Conservation (phyloP, 1,140 invertebrate genomes). For the Drosophila burlai region DNA sequence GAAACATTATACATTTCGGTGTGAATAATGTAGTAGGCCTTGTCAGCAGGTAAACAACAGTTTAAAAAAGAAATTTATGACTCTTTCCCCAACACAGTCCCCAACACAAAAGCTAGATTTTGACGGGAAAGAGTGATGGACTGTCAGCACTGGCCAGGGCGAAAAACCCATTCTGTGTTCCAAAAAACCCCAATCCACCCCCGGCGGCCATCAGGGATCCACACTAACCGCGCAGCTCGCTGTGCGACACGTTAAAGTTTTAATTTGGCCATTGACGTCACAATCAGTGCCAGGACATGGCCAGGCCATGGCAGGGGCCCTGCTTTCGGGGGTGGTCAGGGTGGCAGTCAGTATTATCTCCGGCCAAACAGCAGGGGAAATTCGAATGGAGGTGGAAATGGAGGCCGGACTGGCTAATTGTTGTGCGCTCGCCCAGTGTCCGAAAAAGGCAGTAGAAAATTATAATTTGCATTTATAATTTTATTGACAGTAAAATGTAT, state of each 20-base stretch:
- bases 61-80: neutral
- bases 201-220: conserved; percentile 11
- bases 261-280: conserved; percentile 78
- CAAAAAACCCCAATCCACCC: neutral
- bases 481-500: conserved; percentile 84
- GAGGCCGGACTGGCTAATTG: conserved; percentile 59
- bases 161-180: conserved; percentile 8
- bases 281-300: conserved; percentile 56
- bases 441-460: conserved; percentile 78
- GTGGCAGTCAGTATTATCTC: conserved; percentile 61
- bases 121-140: conserved; percentile 18
- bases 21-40: conserved; percentile 4
- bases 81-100: too few relatives aligned
- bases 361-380: conserved; percentile 23
- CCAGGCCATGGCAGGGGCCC: conserved; percentile 7
- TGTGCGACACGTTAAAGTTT: conserved; percentile 78
- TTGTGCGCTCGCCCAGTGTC: conserved; percentile 46
- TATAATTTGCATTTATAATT: conserved; percentile 84
- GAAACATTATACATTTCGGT: neutral
- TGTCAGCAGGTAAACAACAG: conserved; percentile 1
- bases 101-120: conserved; percentile 1
- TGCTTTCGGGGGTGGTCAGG: conserved; percentile 10
- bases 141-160: conserved; percentile 16
- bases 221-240: conserved; percentile 24
- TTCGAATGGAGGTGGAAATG: neutral